phyloP scores from a whole-genome alignment of 2,797 vertebrate genomes.

The Rhinophrynus dorsalis region DNA sequence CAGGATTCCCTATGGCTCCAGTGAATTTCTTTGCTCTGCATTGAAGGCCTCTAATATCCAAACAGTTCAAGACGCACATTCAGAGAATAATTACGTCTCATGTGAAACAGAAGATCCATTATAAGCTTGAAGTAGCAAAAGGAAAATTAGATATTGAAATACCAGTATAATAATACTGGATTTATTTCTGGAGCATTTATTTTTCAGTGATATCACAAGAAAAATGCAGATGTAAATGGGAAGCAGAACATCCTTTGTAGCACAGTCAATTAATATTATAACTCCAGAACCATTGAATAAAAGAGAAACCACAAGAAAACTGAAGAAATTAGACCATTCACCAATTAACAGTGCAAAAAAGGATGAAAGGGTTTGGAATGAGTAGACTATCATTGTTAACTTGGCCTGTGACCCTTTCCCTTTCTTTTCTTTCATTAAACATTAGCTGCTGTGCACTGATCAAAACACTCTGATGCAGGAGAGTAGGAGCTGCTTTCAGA shows the following conservation, averaged over 20 bases:
- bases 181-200: background rate
- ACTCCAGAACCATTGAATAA: background rate
- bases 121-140: background rate
- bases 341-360: background rate
- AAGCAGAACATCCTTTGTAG: background rate
- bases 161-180: background rate
- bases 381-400: background rate
- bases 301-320: background rate
- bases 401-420: background rate
- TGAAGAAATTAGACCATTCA: background rate
- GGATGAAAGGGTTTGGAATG: slow-evolving; percentile 1
- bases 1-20: too few relatives aligned
- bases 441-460: slow-evolving; percentile 12
- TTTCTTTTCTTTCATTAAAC: background rate
- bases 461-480: background rate
- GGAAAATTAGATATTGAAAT: background rate
- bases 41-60: too few relatives aligned
- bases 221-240: background rate
- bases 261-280: background rate
- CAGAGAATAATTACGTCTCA: background rate
- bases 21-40: too few relatives aligned
- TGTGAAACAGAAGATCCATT: background rate
- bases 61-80: background rate
- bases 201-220: background rate
- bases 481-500: background rate